Evolutionary conservation across 2,888 invertebrate species (phyloP), one percentile per base, ranked within the genome.

Genomic region (Agrochola macilenta): DNA sequence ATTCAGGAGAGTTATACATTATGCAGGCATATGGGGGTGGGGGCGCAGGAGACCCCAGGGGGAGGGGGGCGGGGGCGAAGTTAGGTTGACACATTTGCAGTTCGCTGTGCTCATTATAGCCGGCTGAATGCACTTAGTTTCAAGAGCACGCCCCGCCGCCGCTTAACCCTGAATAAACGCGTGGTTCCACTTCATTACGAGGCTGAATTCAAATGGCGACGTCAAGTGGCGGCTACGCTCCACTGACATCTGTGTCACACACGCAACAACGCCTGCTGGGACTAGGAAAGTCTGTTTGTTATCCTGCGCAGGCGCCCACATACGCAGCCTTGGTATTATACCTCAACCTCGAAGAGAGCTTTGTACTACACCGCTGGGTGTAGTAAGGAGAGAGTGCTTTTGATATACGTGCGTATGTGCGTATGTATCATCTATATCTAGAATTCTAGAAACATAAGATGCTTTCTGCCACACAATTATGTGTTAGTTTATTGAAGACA

Each of bases 1-100:
- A 86, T 87, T 89, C 85, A 79, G 79, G 82, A 84, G 82, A 82
- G 80, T 79, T 78, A 84, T 88, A 81, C 82, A 88, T 89, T 87
- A 89, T 88, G 87, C 88, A 87, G 76, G 69, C 77, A 61, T 52
- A 8, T 52, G 52, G 20, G 64, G 39, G 57, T 65, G 39, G 46
- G 60, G 30, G 64, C 39, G 14, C 43, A 54, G 46, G 65, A 65
- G 7, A 20, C 11, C 20, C 20, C 61, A 54, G 49, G 60, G 69
- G 57, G 35, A 35, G 9, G n/a, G 9, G n/a, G 11, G 70, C 7
- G 63, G 49, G 63, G 49, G 30, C 35, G 73, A 74, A 83, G 78
- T 74, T 81, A 82, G 12, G 80, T 84, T 84, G 89, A 89, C 90
- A 90, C 88, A 88, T 89, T 91, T 88, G 82, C 89, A 88, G 89